Conservation (phyloP, 2,888 invertebrate genomes). For the Platycheirus rosarum region DNA sequence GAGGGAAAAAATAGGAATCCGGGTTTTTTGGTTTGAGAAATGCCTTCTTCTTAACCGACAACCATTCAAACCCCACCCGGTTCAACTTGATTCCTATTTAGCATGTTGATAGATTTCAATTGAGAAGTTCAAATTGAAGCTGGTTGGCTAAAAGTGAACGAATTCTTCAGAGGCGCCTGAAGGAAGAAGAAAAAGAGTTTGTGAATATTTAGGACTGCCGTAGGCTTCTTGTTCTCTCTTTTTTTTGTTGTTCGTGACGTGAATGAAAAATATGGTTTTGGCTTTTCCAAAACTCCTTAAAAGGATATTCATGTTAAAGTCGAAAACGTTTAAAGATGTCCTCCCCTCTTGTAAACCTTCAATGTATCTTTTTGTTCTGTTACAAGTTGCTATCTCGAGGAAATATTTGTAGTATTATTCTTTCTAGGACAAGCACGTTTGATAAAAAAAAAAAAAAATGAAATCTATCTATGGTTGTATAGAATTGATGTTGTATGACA, state of each 20-base stretch:
- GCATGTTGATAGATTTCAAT: slow-evolving; percentile 49
- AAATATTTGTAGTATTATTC: not conserved
- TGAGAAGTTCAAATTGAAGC: slow-evolving; percentile 1
- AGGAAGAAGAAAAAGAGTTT: not conserved
- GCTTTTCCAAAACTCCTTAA: not conserved
- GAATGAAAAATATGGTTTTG: slow-evolving; percentile 52
- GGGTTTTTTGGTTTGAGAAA: slow-evolving; percentile 16
- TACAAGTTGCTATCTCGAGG: not conserved
- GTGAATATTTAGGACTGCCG: slow-evolving; percentile 3
- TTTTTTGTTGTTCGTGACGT: slow-evolving; percentile 11
- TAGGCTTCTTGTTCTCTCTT: not conserved
- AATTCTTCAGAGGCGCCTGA: too few species aligned
- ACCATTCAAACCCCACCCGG: not conserved
- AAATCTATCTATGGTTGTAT: not conserved
- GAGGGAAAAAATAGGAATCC: not conserved
- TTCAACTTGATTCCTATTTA: slow-evolving; percentile 11
- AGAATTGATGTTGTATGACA: not conserved
- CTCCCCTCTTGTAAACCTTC: not conserved
- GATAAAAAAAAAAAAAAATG: slow-evolving; percentile 13
- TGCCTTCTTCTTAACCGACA: not conserved
- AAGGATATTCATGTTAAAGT: slow-evolving; percentile 44
- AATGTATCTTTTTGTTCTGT: not conserved
- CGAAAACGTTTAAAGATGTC: slow-evolving; percentile 52
- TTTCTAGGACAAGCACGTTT: not conserved
- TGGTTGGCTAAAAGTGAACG: not conserved